phyloP scores from a whole-genome alignment of 1,140 invertebrate species.

The Drosophila tropicalis region DNA sequence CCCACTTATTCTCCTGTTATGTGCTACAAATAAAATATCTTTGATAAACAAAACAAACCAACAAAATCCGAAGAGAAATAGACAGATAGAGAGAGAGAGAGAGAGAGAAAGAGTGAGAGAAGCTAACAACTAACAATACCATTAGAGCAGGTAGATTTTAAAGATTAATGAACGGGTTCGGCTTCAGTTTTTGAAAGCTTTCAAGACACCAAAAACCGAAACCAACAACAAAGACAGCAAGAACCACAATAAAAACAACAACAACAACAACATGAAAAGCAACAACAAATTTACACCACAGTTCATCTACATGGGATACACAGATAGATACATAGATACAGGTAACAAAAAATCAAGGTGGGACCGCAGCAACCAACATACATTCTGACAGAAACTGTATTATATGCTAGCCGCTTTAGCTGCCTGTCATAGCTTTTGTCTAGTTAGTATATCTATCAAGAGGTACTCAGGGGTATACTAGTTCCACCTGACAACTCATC shows the following conservation, averaged over 20 bases:
- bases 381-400: conserved; percentile 38
- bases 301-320: conserved; percentile 27
- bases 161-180: conserved; percentile 76
- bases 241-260: conserved; percentile 1
- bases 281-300: conserved; percentile 58
- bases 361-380: conserved; percentile 20
- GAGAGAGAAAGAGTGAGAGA: neutral
- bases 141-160: conserved; percentile 73
- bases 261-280: neutral
- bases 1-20: conserved; percentile 9
- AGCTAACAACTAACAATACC: conserved; percentile 58
- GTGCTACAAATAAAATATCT: conserved; percentile 30
- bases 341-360: conserved; percentile 6
- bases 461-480: neutral
- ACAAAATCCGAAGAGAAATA: neutral
- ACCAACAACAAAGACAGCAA: conserved; percentile 16
- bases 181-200: conserved; percentile 47
- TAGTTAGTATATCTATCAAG: conserved; percentile 26
- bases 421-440: conserved; percentile 25
- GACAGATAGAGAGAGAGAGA: neutral
- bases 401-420: conserved; percentile 20
- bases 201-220: conserved; percentile 46
- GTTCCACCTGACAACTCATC: neutral
- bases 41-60: conserved; percentile 38
- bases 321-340: conserved; percentile 15